Conservation (phyloP, 2,113 vertebrate genomes). For the Pterocles orientalis region DNA sequence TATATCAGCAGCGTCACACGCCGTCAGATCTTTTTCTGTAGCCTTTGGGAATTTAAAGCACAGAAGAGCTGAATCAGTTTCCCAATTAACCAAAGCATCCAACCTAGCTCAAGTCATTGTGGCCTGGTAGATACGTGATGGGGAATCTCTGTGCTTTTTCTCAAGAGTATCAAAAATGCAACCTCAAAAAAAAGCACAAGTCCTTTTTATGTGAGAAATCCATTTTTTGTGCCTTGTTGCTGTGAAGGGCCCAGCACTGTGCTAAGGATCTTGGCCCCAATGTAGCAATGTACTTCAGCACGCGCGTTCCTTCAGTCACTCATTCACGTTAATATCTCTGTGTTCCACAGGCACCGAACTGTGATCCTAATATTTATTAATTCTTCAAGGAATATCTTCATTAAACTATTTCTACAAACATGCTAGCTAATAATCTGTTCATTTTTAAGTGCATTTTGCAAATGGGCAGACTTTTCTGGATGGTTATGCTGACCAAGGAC, state of each 20-base stretch:
- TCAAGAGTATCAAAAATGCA: not conserved
- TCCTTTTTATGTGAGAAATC: not conserved
- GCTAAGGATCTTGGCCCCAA: not conserved
- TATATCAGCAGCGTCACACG: not conserved
- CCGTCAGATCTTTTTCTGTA: not conserved
- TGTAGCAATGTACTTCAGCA: not conserved
- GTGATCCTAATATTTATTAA: not conserved
- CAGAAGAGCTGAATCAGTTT: not conserved
- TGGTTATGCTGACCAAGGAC: not conserved
- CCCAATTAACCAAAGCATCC: not conserved
- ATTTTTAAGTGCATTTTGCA: not conserved
- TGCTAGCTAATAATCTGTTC: not conserved
- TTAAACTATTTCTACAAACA: not conserved
- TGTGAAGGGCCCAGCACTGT: not conserved
- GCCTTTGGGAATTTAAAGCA: not conserved
- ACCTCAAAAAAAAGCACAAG: not conserved
- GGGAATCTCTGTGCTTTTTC: not conserved
- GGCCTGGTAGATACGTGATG: not conserved
- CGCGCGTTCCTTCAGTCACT: not conserved
- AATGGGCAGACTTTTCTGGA: not conserved
- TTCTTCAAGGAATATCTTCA: not conserved
- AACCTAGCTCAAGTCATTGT: not conserved
- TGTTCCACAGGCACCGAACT: not conserved
- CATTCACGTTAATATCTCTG: fast-evolving
- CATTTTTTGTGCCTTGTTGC: not conserved